Percentiles rank a stretch among this genome's conserved stretches.
Conservation (phyloP, 2,888 invertebrate genomes). For the Eledona agricola region DNA sequence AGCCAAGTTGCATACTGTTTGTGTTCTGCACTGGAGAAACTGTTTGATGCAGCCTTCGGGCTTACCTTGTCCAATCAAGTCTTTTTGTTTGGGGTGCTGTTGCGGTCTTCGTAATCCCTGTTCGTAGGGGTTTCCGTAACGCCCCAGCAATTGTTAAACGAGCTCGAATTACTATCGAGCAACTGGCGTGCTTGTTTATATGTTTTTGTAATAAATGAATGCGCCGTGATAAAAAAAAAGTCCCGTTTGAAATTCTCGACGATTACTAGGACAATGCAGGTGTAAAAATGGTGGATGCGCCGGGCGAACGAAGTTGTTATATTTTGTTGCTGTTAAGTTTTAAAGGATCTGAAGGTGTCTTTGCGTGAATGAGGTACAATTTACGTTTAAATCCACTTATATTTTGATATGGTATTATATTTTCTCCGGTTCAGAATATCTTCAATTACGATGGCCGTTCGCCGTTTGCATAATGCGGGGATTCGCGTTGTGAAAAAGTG, state of each 20-base stretch:
- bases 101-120: constrained; percentile 33
- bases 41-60: constrained; percentile 25
- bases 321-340: too few species aligned
- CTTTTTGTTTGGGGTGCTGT: constrained; percentile 28
- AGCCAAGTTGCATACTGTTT: constrained; percentile 16
- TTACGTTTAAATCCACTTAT: constrained; percentile 34
- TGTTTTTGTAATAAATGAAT: constrained; percentile 1
- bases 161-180: constrained; percentile 22
- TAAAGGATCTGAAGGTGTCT: too few species aligned
- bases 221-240: neutral
- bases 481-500: constrained; percentile 18
- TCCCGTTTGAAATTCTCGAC: too few species aligned
- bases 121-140: constrained; percentile 32
- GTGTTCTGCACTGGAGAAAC: constrained; percentile 14
- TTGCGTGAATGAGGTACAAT: too few species aligned
- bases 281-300: too few species aligned
- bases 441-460: constrained; percentile 31
- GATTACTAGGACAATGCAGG: too few species aligned
- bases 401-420: constrained; percentile 30
- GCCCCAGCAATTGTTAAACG: constrained; percentile 34
- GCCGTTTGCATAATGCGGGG: constrained; percentile 29
- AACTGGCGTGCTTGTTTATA: constrained; percentile 23
- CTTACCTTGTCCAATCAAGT: constrained; percentile 32
- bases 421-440: constrained; percentile 29
- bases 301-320: too few species aligned